phyloP scores from a whole-genome alignment of 1,140 invertebrate genomes.

The Apis dorsata region DNA sequence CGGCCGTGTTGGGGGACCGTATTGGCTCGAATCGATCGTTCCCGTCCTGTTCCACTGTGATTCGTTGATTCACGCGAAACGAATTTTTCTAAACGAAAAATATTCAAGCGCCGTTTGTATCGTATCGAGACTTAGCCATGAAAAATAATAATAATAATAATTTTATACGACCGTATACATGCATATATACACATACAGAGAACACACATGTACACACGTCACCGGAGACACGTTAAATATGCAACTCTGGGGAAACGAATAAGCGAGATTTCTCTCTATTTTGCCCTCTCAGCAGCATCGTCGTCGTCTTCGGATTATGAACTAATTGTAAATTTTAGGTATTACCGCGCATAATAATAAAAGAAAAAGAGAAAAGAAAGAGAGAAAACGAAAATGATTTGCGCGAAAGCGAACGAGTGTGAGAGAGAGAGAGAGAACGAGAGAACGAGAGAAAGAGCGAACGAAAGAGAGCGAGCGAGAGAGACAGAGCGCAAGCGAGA shows the following conservation, averaged over 20 bases:
- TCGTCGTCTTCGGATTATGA: conserved; percentile 51
- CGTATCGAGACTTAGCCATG: conserved; percentile 1
- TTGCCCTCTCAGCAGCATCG: conserved; percentile 58
- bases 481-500: conserved; percentile 31
- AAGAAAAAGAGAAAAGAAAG: conserved; percentile 48
- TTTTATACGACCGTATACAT: conserved; percentile 50
- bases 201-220: neutral
- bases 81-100: conserved; percentile 6
- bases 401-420: conserved; percentile 24
- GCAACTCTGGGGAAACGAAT: neutral
- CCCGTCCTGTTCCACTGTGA: neutral
- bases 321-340: conserved; percentile 73
- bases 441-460: conserved; percentile 13
- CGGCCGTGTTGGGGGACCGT: too few relatives aligned
- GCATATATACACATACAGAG: neutral
- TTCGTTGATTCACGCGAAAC: conserved; percentile 4
- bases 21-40: neutral
- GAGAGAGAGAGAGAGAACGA: conserved; percentile 34
- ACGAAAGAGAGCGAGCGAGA: conserved; percentile 44
- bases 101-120: conserved; percentile 5
- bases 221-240: neutral
- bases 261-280: neutral
- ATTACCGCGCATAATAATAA: conserved; percentile 70
- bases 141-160: conserved; percentile 33
- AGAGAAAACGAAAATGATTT: conserved; percentile 38